Evolutionary conservation across 2,888 invertebrate genomes (phyloP).

Genomic region (Noctua janthina): DNA sequence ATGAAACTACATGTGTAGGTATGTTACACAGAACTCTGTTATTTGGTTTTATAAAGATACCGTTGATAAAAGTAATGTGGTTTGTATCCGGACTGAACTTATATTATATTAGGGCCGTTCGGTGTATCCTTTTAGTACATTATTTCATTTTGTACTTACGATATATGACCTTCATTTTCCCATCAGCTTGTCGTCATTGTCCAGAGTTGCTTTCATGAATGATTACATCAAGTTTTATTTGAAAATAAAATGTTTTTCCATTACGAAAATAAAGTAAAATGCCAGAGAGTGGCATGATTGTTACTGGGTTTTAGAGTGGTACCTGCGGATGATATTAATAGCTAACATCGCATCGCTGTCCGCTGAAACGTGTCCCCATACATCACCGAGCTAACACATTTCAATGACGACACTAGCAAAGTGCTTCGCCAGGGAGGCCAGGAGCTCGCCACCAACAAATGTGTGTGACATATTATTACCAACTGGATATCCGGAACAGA

Average conservation of each 20-base stretch:
- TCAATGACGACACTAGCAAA: conserved; percentile 56
- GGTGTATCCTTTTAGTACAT: conserved; percentile 1
- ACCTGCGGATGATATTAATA: conserved; percentile 56
- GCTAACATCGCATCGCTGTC: conserved; percentile 57
- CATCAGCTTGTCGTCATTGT: conserved; percentile 13
- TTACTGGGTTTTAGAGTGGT: conserved; percentile 24
- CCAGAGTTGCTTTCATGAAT: conserved; percentile 25
- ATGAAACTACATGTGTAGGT: conserved; percentile 15
- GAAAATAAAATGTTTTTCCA: conserved; percentile 3
- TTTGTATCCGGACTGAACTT: conserved; percentile 15
- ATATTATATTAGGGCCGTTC: conserved; percentile 16
- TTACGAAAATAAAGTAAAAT: conserved; percentile 27
- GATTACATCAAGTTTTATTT: conserved; percentile 7
- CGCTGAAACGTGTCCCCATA: conserved; percentile 49
- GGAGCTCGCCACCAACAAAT: conserved; percentile 48
- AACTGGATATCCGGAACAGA: conserved; percentile 46
- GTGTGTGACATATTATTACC: conserved; percentile 42
- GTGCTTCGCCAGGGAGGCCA: conserved; percentile 46
- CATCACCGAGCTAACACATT: conserved; percentile 55
- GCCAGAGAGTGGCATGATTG: conserved; percentile 29
- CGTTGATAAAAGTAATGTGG: conserved; percentile 20
- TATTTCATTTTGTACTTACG: conserved; percentile 10
- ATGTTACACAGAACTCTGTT: conserved; percentile 8
- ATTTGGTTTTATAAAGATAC: conserved; percentile 36
- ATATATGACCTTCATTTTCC: not conserved